Evolutionary conservation across 2,113 vertebrate genomes (phyloP), one percentile per base, ranked within the genome.

Genomic region (Ciconia stormi): DNA sequence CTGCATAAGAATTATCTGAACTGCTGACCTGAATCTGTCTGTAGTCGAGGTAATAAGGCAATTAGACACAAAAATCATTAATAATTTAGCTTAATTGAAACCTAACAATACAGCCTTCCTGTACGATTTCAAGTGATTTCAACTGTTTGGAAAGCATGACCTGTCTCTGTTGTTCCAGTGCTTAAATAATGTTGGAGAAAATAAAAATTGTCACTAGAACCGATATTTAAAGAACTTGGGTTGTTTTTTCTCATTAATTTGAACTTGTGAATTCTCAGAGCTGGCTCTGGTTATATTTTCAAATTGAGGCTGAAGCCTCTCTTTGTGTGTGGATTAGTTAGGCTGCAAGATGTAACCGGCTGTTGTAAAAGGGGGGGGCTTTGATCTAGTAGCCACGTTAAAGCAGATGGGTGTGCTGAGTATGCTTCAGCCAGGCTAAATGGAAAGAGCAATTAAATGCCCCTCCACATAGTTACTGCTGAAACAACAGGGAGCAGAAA

Each of bases 1-100:
- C 36, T 11, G 19, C 7, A 10, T 76, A 89, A 94, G 88, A 93
- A 44, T 79, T 59, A 9, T 69, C 49, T 67, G 34, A 92, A 81
- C 40, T 89, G 42, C 73, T 97, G 89, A 67, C 87, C 86, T 62
- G 53, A 80, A 89, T 96, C 56, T 79, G 59, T 89, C 86, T 87
- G 40, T 65, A 82, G 56, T 42, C 0, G 0, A 65, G 49, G 56
- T 76, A 79, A 72, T 89, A 95, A 87, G 42, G 70, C 81, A 95
- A 89, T 95, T 53, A 96, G 94, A 87, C 65, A 89, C 53, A 95
- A 85, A 93, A 95, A 79, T 87, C 86, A 87, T 92, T 92, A 96
- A 97, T 96, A 94, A 95, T 95, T 95, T 95, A 95, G 17, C 49
- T 87, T 97, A 91, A 95, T 89, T 94, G 78, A 93, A 96, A 79